phyloP scores from a whole-genome alignment of 2,888 invertebrate genomes.

The Saturnia pavonia region DNA sequence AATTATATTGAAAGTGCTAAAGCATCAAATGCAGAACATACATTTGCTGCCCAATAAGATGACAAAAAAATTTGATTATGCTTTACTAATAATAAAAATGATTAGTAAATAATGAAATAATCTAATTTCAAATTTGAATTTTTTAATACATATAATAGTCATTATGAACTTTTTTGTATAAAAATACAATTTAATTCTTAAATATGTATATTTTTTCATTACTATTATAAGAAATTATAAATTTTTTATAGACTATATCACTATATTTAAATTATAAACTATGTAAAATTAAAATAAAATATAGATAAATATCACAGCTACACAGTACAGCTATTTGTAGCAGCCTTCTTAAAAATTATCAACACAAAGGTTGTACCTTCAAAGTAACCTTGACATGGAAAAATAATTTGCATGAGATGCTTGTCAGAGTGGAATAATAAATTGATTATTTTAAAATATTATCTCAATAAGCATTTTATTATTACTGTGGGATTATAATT shows the following conservation, averaged over 20 bases:
- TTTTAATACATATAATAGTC: too few species aligned
- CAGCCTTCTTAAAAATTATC: constrained; percentile 35
- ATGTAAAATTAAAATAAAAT: too few species aligned
- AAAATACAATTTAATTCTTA: too few species aligned
- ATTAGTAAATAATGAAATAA: too few species aligned
- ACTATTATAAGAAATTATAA: too few species aligned
- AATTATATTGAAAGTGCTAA: neutral
- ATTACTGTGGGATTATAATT: neutral
- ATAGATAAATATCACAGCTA: too few species aligned
- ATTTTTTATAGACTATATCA: too few species aligned
- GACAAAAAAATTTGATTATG: neutral
- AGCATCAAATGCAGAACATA: neutral
- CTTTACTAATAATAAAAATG: too few species aligned
- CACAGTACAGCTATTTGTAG: neutral
- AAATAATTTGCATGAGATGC: constrained; percentile 50
- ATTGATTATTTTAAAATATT: neutral
- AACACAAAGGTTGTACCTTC: constrained; percentile 56
- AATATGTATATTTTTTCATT: too few species aligned
- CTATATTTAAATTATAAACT: too few species aligned
- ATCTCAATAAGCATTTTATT: neutral
- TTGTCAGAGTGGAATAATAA: constrained; percentile 19
- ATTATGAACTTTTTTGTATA: too few species aligned
- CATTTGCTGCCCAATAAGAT: neutral
- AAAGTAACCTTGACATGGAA: constrained; percentile 60
- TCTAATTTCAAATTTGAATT: too few species aligned